phyloP scores from a whole-genome alignment of 2,888 invertebrate genomes.

The Agrenia bidenticulata region DNA sequence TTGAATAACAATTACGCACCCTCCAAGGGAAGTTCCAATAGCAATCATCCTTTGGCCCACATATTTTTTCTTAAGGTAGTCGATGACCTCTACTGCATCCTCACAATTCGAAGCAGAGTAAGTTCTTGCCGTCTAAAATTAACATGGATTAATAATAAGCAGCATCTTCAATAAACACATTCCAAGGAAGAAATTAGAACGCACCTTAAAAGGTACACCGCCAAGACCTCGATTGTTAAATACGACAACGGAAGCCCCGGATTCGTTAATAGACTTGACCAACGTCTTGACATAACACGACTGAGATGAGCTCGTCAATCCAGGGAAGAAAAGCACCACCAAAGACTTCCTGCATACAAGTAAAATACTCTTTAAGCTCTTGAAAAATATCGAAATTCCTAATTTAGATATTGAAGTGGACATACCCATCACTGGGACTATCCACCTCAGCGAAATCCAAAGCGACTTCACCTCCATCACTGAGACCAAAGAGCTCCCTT shows the following conservation, averaged over 20 bases:
- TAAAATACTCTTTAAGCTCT: too few species aligned
- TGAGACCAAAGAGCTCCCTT: slow-evolving; percentile 66
- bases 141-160: background rate
- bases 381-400: too few species aligned
- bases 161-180: too few species aligned
- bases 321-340: slow-evolving; percentile 59
- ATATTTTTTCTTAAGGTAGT: slow-evolving; percentile 64
- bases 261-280: slow-evolving; percentile 65
- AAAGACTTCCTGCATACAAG: slow-evolving; percentile 20
- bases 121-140: slow-evolving; percentile 69
- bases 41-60: slow-evolving; percentile 70
- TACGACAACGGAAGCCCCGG: slow-evolving; percentile 69
- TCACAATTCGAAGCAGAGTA: slow-evolving; percentile 81
- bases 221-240: slow-evolving; percentile 78
- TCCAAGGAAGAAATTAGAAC: background rate
- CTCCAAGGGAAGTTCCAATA: slow-evolving; percentile 81
- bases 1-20: slow-evolving; percentile 57
- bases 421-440: background rate
- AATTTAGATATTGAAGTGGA: too few species aligned
- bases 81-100: slow-evolving; percentile 73
- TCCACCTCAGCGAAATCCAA: slow-evolving; percentile 67
- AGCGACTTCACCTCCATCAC: slow-evolving; percentile 76
- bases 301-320: slow-evolving; percentile 73
- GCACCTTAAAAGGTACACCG: slow-evolving; percentile 67
- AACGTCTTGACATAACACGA: slow-evolving; percentile 78